Base-by-base conservation (phyloP, 2,888 invertebrate species). In the Strigamia maritima region DNA sequence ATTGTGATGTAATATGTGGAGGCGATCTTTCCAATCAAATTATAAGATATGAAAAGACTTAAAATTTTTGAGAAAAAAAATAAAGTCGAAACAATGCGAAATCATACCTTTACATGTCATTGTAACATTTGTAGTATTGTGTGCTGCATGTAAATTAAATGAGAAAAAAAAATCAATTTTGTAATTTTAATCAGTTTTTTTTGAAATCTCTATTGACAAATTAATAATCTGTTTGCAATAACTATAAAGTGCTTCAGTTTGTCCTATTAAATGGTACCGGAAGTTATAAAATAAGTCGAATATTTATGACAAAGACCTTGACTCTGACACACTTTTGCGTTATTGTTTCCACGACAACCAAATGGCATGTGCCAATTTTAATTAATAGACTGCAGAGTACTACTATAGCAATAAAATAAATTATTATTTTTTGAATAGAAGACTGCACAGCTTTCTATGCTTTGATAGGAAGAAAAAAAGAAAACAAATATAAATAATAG, bases 321-420 rank as follows among this genome's bases (percentile, higher is more conserved):
- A 70, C 70, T 60, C 60, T 26, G 70, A 70, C 70, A 70, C 26
- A 70, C 54, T 70, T 28, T 49, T 19, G 49, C 49, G 26, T 26
- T 28, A 10, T 24, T 14, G 70, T 70, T 28, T 70, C 28, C 70
- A 70, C 26, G 28, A 26, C 70, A 70, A 70, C 70, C 16, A 26
- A 24, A 65, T 49, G 6, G 65, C 8, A 26, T 24, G n/a, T n/a
- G 26, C 12, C 26, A 14, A 24, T 19, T 19, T 19, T 54, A 54
- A 54, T 35, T 35, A 54, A 26, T 2, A 24, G 12, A 24, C 7
- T 24, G 22, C 60, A 28, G 24, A 24, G 26, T 3, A 10, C 14
- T 70, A 2, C 0, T 1, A 14, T 8, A 12, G 8, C 2, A 24
- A 10, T 2, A 28, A 7, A 31, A 31, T 7, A 31, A 31, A 31